Conservation (phyloP, 2,888 invertebrate genomes). For the Diplazon laetatorius region DNA sequence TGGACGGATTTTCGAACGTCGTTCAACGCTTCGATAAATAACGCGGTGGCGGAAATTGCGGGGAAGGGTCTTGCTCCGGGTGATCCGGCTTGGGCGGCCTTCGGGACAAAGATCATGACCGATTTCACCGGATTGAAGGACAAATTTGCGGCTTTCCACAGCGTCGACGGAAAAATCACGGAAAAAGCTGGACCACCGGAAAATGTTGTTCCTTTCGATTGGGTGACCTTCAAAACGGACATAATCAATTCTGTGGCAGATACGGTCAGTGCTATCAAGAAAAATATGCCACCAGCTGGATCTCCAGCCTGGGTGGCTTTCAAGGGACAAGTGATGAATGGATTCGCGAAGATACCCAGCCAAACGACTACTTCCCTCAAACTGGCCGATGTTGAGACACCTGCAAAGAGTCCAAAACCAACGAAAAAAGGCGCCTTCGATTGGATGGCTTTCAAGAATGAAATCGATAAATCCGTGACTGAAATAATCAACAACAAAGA, state of each 20-base stretch:
- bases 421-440: conserved; percentile 20
- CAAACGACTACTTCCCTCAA: neutral
- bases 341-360: conserved; percentile 44
- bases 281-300: conserved; percentile 52
- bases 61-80: conserved; percentile 54
- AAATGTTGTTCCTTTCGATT: conserved; percentile 49
- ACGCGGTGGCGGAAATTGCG: conserved; percentile 58
- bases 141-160: conserved; percentile 16
- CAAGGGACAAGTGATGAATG: conserved; percentile 36
- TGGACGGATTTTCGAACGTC: conserved; percentile 52
- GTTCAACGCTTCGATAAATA: conserved; percentile 64
- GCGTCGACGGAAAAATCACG: neutral
- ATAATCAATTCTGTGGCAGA: conserved; percentile 54
- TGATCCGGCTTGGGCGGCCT: conserved; percentile 63
- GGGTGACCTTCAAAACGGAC: conserved; percentile 59
- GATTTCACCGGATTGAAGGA: conserved; percentile 40
- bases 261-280: conserved; percentile 53
- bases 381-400: neutral
- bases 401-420: neutral
- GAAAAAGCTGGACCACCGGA: neutral
- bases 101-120: conserved; percentile 41
- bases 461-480: conserved; percentile 47
- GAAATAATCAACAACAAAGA: conserved; percentile 36
- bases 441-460: conserved; percentile 57
- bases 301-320: conserved; percentile 56